phyloP scores from a whole-genome alignment of 2,113 vertebrate species.

The Apteryx owenii region DNA sequence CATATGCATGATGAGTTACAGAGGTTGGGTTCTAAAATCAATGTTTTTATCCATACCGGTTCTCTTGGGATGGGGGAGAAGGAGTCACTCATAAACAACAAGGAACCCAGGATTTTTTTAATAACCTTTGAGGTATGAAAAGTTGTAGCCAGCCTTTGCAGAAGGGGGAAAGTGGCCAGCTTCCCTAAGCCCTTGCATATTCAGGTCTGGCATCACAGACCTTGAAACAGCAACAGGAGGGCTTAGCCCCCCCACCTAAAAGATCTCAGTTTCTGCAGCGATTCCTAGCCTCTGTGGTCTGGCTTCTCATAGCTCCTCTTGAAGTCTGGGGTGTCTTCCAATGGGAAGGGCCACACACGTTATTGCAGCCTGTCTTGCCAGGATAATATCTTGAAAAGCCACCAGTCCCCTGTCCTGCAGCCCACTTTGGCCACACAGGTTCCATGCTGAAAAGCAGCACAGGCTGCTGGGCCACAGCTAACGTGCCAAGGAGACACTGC shows the following conservation, averaged over 20 bases:
- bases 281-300: background rate
- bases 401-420: background rate
- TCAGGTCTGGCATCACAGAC: accelerated
- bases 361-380: background rate
- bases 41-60: background rate
- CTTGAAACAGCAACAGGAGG: background rate
- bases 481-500: accelerated
- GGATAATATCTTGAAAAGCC: background rate
- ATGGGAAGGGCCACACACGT: accelerated
- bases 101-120: background rate
- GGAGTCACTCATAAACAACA: accelerated
- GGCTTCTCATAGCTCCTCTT: background rate
- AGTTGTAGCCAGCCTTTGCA: background rate
- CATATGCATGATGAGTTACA: background rate
- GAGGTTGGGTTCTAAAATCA: background rate
- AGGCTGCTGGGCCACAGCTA: background rate
- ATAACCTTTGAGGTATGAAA: background rate
- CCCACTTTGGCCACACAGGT: background rate
- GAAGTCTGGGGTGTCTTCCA: background rate
- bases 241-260: background rate
- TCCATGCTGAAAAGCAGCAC: background rate
- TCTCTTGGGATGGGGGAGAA: background rate
- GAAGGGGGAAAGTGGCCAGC: background rate
- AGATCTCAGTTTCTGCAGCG: background rate
- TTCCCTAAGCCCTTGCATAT: background rate